Evolutionary conservation across 1,140 invertebrate genomes (phyloP).

Genomic region (Nasonia giraulti): DNA sequence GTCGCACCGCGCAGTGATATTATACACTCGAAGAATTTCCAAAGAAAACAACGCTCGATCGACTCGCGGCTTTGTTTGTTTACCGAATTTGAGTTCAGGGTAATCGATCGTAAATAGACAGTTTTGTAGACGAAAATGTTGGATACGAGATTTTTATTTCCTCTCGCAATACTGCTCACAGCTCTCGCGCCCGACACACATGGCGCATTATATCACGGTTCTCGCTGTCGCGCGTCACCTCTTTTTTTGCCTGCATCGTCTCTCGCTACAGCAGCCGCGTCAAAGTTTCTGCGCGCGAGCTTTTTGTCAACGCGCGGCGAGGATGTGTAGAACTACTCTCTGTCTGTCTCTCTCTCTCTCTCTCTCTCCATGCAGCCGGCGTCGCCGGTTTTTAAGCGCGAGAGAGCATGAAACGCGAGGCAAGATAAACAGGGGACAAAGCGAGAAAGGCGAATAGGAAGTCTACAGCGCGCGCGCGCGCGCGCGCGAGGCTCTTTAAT

Average conservation of each 20-base stretch:
- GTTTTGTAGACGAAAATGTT: constrained; percentile 34
- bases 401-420: constrained; percentile 20
- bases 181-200: neutral
- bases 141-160: neutral
- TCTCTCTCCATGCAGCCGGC: neutral
- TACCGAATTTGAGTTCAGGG: no score
- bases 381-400: constrained; percentile 5
- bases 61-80: no score
- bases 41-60: no score
- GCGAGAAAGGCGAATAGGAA: neutral
- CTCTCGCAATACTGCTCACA: neutral
- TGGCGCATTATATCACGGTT: neutral
- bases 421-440: constrained; percentile 31
- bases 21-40: no score
- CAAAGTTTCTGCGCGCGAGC: constrained; percentile 12
- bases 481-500: constrained; percentile 32
- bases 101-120: no score
- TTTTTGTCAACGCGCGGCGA: neutral
- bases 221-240: neutral
- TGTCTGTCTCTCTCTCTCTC: no score
- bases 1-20: no score
- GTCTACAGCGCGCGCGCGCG: neutral
- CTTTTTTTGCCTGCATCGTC: neutral
- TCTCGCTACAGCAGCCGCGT: neutral
- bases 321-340: neutral